Evolutionary conservation across 2,888 invertebrate genomes (phyloP).

Genomic region (Gortyna flavago): DNA sequence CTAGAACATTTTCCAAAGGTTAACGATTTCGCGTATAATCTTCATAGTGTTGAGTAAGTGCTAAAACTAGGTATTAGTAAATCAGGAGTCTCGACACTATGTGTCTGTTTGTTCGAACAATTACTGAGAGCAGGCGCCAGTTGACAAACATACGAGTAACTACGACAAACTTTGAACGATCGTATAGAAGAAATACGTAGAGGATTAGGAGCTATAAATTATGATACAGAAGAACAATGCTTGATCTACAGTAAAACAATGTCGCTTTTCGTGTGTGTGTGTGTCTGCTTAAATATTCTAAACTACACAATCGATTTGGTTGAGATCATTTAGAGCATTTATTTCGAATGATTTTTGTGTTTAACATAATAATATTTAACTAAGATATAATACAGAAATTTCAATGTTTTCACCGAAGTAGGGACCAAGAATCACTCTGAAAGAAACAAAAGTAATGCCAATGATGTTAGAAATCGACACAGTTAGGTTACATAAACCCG

Average conservation of each 20-base stretch:
- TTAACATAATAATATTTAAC: background rate
- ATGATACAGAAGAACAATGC: conserved; percentile 19
- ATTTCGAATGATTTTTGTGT: background rate
- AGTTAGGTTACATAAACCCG: background rate
- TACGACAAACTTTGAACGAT: conserved; percentile 73
- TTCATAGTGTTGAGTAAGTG: conserved; percentile 75
- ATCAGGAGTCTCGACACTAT: conserved; percentile 80
- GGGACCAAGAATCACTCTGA: background rate
- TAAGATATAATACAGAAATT: background rate
- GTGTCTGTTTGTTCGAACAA: conserved; percentile 85
- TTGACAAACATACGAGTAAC: conserved; percentile 85
- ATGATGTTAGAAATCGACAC: background rate
- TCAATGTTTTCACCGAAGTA: background rate
- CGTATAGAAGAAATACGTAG: conserved; percentile 46
- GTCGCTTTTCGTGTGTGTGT: background rate
- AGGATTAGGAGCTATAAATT: conserved; percentile 22
- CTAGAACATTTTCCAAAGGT: conserved; percentile 28
- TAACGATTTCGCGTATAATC: conserved; percentile 63
- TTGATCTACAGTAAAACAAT: background rate
- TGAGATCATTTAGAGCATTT: background rate
- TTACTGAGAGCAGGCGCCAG: conserved; percentile 87
- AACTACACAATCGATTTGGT: background rate
- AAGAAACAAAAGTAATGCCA: background rate
- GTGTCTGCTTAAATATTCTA: background rate
- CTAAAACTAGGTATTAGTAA: conserved; percentile 88